Evolutionary conservation across 2,888 invertebrate species (phyloP).

Genomic region (Sesia apiformis): DNA sequence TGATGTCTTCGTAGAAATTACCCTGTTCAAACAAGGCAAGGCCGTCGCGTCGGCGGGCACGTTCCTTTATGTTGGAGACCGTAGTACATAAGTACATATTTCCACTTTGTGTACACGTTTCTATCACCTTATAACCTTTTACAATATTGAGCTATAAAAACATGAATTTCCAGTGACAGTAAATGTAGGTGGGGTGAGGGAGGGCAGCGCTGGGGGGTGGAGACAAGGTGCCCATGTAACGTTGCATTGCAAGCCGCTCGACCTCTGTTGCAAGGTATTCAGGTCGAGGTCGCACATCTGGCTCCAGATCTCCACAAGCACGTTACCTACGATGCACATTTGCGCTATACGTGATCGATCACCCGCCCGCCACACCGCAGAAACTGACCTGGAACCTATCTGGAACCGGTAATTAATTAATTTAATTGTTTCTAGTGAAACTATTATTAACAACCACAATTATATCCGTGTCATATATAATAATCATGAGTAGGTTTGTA

Average conservation of each 20-base stretch:
- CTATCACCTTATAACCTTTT: too few relatives aligned
- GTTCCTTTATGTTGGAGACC: too few relatives aligned
- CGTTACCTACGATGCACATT: not conserved
- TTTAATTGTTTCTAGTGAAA: not conserved
- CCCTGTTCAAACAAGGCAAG: too few relatives aligned
- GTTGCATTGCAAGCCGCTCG: slow-evolving; percentile 23
- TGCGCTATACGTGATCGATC: not conserved
- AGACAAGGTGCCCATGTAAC: not conserved
- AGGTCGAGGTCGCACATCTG: slow-evolving; percentile 40
- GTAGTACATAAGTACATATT: too few relatives aligned
- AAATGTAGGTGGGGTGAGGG: not conserved
- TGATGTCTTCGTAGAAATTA: too few relatives aligned
- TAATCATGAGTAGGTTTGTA: too few relatives aligned
- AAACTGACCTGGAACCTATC: not conserved
- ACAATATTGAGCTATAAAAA: too few relatives aligned
- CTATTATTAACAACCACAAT: too few relatives aligned
- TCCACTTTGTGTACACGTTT: too few relatives aligned
- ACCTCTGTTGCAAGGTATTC: slow-evolving; percentile 35
- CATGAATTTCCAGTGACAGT: not conserved
- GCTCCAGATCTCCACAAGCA: slow-evolving; percentile 1
- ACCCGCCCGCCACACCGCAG: not conserved
- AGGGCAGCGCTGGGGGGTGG: not conserved
- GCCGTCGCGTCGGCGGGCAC: too few relatives aligned
- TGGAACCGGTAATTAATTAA: not conserved
- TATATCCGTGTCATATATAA: too few relatives aligned